These are phyloP conservation scores for Oryctes rhinoceros DNA, from an alignment of 1,140 invertebrate species.

Conservation along the genomic window DNA sequence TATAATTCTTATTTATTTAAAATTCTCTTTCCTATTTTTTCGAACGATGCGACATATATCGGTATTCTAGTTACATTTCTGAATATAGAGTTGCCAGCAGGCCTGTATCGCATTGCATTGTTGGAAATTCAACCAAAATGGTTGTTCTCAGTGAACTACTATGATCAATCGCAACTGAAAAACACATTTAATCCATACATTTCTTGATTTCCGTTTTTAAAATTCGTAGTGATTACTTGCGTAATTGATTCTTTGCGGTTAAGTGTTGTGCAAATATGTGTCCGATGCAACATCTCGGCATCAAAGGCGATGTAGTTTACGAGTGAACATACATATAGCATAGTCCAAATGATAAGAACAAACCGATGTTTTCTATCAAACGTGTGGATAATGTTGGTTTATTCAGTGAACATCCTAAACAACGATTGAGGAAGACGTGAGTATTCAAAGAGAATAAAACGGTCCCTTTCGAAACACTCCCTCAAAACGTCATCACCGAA, in stretches of 20 bases:
- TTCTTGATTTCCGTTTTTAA: background rate
- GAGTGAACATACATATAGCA: slow-evolving; percentile 28
- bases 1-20: background rate
- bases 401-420: slow-evolving; percentile 1
- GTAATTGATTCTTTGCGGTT: slow-evolving; percentile 8
- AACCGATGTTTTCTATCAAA: slow-evolving; percentile 38
- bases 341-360: slow-evolving; percentile 41
- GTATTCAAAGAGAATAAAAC: slow-evolving; percentile 11
- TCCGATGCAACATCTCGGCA: background rate
- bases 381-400: slow-evolving; percentile 32
- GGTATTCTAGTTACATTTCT: slow-evolving; percentile 3
- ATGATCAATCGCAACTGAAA: slow-evolving; percentile 32
- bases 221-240: slow-evolving; percentile 5
- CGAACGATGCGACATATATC: background rate
- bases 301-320: slow-evolving; percentile 27
- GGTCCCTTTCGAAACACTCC: slow-evolving; percentile 22
- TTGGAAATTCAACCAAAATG: slow-evolving; percentile 45
- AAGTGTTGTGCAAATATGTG: slow-evolving; percentile 23
- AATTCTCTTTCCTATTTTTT: background rate
- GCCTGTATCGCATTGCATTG: slow-evolving; percentile 41
- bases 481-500: slow-evolving; percentile 36
- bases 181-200: background rate
- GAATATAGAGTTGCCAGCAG: slow-evolving; percentile 23
- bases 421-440: slow-evolving; percentile 33
- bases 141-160: slow-evolving; percentile 38